phyloP scores from a whole-genome alignment of 2,797 vertebrate genomes.

The Acrocephalus scirpaceus region DNA sequence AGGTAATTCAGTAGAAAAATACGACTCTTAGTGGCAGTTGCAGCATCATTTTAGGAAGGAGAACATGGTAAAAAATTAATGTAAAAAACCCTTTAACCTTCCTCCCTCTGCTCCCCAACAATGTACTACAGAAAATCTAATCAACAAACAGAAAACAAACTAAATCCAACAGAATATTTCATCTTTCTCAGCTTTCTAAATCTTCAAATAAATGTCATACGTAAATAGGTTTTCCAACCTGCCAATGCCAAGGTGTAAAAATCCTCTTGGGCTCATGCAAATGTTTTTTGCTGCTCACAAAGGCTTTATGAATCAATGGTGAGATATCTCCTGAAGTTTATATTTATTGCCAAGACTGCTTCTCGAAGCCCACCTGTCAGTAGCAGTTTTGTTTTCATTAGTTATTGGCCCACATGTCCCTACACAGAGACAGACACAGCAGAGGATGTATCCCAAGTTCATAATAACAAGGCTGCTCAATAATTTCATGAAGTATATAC shows the following conservation, averaged over 20 bases:
- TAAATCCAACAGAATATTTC: background rate
- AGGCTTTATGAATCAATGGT: background rate
- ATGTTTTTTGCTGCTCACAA: background rate
- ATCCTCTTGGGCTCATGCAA: background rate
- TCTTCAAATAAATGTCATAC: background rate
- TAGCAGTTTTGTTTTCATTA: conserved; percentile 18
- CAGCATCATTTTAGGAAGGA: background rate
- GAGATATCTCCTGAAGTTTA: background rate
- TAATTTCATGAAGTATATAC: background rate
- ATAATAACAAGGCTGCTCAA: background rate
- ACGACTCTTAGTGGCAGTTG: background rate
- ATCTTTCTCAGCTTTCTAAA: background rate
- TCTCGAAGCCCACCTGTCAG: conserved; percentile 3
- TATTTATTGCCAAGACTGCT: background rate
- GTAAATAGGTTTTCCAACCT: background rate
- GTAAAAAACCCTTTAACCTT: background rate
- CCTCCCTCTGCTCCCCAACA: background rate
- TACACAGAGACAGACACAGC: background rate
- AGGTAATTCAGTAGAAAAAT: background rate
- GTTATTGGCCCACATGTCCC: background rate
- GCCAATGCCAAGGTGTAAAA: background rate
- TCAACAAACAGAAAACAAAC: background rate
- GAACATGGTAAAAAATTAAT: background rate
- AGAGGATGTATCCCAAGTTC: background rate
- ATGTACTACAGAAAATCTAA: background rate